Evolutionary conservation across 2,888 invertebrate genomes (phyloP).

Genomic region (Plemyria rubiginata): DNA sequence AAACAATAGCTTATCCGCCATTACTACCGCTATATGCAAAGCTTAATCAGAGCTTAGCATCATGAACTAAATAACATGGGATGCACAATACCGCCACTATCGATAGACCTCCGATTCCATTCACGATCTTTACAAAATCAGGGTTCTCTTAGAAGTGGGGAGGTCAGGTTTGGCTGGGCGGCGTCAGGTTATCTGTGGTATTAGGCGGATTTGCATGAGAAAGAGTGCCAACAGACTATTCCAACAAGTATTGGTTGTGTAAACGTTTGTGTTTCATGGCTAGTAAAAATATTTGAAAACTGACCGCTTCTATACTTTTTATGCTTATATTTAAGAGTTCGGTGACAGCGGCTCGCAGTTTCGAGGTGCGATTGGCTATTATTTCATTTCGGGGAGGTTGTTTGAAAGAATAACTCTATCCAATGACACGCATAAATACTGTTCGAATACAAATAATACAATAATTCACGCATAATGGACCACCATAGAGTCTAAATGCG

Average conservation of each 20-base stretch:
- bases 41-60: slow-evolving; percentile 48
- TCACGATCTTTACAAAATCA: slow-evolving; percentile 17
- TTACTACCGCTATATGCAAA: slow-evolving; percentile 36
- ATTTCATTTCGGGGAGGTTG: too few relatives aligned
- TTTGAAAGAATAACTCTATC: too few relatives aligned
- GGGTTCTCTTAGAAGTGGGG: slow-evolving; percentile 32
- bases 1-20: slow-evolving; percentile 3
- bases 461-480: too few relatives aligned
- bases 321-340: background rate
- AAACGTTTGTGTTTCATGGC: slow-evolving; percentile 47
- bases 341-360: too few relatives aligned
- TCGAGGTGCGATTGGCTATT: too few relatives aligned
- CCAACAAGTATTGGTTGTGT: slow-evolving; percentile 45
- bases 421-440: too few relatives aligned
- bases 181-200: slow-evolving; percentile 44
- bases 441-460: too few relatives aligned
- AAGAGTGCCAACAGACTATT: slow-evolving; percentile 55
- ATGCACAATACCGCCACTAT: slow-evolving; percentile 38
- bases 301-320: slow-evolving; percentile 22
- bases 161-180: slow-evolving; percentile 44
- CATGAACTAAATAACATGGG: slow-evolving; percentile 46
- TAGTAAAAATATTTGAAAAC: slow-evolving; percentile 42
- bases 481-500: too few relatives aligned
- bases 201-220: slow-evolving; percentile 59
- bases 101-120: slow-evolving; percentile 38